Evolutionary conservation across 23 tunicate species (phyloP), one percentile per base, ranked within the genome.

Genomic region (Phallusia fumigata): DNA sequence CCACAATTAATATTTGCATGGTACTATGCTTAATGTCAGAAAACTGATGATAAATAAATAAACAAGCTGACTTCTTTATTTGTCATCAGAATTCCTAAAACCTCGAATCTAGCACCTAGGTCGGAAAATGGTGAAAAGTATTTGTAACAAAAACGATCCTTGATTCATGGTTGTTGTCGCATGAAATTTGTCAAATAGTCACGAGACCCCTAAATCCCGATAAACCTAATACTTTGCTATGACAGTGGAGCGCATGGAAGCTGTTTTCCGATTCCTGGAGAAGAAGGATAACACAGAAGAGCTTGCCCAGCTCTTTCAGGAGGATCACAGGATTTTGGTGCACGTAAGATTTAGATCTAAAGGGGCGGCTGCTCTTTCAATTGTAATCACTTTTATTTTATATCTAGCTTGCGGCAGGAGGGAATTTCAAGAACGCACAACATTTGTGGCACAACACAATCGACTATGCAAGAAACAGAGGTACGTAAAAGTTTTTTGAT

Each of bases 401-500:
- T 58, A 3, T 58, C 11, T 35, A 93, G 98, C 81, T 93, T 47
- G 87, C 86, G 2, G 35, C 64, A 30, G 98, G 98, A 18, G 74
- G 22, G 35, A 36, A 79, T 50, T 34, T 32, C 50, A 78, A 75
- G 19, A 74, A 81, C 58, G 72, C 93, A 0, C 79, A 82, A 52
- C 90, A 93, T 32, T 73, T 93, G n/a, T 93, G 87, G 85, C 89
- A 88, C 87, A 84, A 91, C 52, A 93, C 89, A 89, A 72, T 84
- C 18, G 98, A 93, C 64, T 85, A 69, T 31, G 98, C 98, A 15
- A 83, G 89, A 36, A 93, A 93, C 65, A 65, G 93, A 93, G 98
- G 97, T 92, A 74, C 2, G 69, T 2, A 58, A 58, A 22, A 6
- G 26, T 58, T 22, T 51, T 51, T 13, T 51, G 58, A 51, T 13